Base-by-base conservation (phyloP, 2,888 invertebrate species). In the Drosophila koepferae region DNA sequence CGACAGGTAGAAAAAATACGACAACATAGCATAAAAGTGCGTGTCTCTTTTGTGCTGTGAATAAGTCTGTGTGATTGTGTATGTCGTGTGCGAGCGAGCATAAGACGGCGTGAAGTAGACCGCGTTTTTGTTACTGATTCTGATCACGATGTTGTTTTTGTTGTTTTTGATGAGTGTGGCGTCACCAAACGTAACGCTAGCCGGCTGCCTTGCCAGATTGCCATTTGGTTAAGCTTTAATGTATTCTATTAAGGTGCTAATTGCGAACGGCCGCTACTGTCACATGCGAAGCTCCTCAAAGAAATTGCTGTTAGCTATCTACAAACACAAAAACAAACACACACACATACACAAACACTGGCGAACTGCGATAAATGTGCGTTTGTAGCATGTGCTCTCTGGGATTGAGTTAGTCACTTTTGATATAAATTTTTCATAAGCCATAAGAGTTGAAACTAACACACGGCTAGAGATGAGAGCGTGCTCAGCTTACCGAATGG, bases 171-270 rank as follows among this genome's bases (percentile, higher is more conserved):
- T 60, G 74, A 54, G 28, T 63, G 81, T 81, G 84, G 84, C 86
- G 86, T 85, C 87, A 85, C 65, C 83, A 55, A 69, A 63, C 69
- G 60, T 70, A 71, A 77, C 60, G 51, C 28, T 67, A 74, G 68
- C 65, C 72, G 72, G 68, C 73, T 69, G 51, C 61, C 51, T 67
- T 67, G 61, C 63, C 65, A 65, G 77, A 68, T 80, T 76, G 72
- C 56, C 68, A 51, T 61, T 66, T 53, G 56, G 61, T 64, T 73
- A 58, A 54, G 53, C 81, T 61, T 61, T 89, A 88, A 88, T 83
- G 75, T 86, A 86, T 89, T 84, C 83, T 86, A 89, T 90, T 86
- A 82, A 88, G 83, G 86, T 86, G 86, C 83, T 86, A 88, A 86
- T 86, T 86, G 89, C 63, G 49, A 56, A 78, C 73, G 71, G 70